These are phyloP conservation scores for Tylochromis polylepis DNA, from an alignment of 2,113 vertebrate genomes.

Conservation along the genomic window DNA sequence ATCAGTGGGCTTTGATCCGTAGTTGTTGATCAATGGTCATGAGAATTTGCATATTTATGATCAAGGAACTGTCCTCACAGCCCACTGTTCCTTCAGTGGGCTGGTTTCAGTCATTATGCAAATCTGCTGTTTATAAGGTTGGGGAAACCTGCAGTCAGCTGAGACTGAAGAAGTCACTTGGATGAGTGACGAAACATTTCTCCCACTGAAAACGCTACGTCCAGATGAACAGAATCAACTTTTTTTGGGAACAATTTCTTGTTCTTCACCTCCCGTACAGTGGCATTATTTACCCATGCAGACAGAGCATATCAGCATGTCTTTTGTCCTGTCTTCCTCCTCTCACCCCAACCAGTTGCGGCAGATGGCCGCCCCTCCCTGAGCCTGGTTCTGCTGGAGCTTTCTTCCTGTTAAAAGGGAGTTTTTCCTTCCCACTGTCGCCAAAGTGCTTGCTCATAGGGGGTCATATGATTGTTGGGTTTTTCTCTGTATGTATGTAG, in stretches of 20 bases:
- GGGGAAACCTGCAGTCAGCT: too few relatives aligned
- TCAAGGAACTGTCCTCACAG: too few relatives aligned
- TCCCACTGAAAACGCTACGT: too few relatives aligned
- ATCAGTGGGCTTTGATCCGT: too few relatives aligned
- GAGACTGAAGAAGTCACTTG: too few relatives aligned
- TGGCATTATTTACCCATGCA: not conserved
- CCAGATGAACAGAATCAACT: too few relatives aligned
- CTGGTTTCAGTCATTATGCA: too few relatives aligned
- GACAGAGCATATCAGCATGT: not conserved
- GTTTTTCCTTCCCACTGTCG: not conserved
- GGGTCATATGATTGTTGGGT: rapidly evolving
- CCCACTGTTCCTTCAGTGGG: too few relatives aligned
- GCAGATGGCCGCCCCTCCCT: not conserved
- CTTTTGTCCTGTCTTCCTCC: not conserved
- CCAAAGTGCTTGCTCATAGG: not conserved
- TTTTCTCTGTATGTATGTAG: not conserved
- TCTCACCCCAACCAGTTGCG: not conserved
- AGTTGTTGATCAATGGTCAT: too few relatives aligned
- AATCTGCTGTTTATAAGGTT: too few relatives aligned
- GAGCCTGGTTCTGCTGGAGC: not conserved
- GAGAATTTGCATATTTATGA: too few relatives aligned
- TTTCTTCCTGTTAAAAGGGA: not conserved
- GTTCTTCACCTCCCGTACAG: not conserved
- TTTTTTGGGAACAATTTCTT: not conserved
- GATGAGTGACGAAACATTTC: too few relatives aligned